These are phyloP conservation scores for Lacerta viridis DNA, from an alignment of 2,797 vertebrate species.

Conservation along the genomic window DNA sequence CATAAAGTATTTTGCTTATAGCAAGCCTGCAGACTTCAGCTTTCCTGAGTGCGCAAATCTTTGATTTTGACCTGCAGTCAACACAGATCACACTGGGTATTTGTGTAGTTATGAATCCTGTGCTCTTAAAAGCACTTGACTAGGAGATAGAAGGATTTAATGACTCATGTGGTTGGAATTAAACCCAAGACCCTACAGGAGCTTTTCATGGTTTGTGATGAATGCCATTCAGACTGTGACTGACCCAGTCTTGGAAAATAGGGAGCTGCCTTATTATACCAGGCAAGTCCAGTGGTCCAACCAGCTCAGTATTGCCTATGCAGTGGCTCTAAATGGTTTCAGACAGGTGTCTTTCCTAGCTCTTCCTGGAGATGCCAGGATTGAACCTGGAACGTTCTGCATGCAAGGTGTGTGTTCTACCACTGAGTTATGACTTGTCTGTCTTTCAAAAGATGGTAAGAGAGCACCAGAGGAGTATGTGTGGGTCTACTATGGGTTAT, in stretches of 20 bases:
- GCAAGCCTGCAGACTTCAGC: conserved; percentile 1
- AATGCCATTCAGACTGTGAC: too few relatives aligned
- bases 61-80: conserved; percentile 20
- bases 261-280: not conserved
- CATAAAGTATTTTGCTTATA: conserved; percentile 37
- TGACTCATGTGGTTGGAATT: not conserved
- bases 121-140: not conserved
- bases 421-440: not conserved
- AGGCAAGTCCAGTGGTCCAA: not conserved
- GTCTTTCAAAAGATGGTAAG: not conserved
- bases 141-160: not conserved
- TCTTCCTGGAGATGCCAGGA: not conserved
- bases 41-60: conserved; percentile 7
- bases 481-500: not conserved
- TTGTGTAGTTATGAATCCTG: conserved; percentile 2
- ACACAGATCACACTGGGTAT: not conserved
- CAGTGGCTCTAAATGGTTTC: not conserved
- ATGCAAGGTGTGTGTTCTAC: not conserved
- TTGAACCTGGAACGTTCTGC: not conserved
- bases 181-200: not conserved
- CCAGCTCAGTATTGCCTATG: not conserved
- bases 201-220: not conserved
- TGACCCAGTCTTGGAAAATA: too few relatives aligned
- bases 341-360: not conserved
- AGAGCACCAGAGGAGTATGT: not conserved